These are phyloP conservation scores for Brienomyrus longianalis DNA, from an alignment of 2,113 vertebrate genomes.

Conservation along the genomic window DNA sequence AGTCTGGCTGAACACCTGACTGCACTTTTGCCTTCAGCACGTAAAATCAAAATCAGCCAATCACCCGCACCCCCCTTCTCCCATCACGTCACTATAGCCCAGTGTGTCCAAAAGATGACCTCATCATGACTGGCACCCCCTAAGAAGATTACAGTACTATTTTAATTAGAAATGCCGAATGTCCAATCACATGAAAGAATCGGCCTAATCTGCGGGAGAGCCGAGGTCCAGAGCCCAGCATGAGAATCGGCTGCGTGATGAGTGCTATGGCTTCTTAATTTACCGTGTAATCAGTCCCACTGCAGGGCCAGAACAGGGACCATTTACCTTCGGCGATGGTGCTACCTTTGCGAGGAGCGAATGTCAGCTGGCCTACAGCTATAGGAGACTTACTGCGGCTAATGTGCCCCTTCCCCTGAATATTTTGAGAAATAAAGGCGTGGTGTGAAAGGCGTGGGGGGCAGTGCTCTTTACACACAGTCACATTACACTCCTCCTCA, in stretches of 20 bases:
- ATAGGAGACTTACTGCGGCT: neutral
- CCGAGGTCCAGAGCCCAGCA: neutral
- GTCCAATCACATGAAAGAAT: neutral
- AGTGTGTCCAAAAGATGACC: neutral
- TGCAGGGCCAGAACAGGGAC: neutral
- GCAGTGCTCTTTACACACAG: neutral
- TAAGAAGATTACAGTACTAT: conserved; percentile 2
- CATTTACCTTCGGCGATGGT: neutral
- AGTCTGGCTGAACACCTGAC: neutral
- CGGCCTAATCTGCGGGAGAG: neutral
- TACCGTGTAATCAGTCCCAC: neutral
- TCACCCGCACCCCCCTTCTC: neutral
- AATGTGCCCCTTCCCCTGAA: neutral
- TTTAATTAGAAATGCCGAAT: neutral
- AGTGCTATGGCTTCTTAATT: neutral
- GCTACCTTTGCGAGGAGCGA: neutral
- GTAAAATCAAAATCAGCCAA: neutral
- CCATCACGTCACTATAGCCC: neutral
- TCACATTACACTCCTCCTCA: neutral
- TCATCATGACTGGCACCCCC: neutral
- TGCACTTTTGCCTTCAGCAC: neutral
- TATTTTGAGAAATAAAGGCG: neutral
- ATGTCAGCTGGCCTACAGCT: neutral
- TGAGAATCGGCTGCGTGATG: neutral
- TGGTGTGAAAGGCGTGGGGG: neutral